phyloP scores from a whole-genome alignment of 2,797 vertebrate species.

The Poecile montanus region DNA sequence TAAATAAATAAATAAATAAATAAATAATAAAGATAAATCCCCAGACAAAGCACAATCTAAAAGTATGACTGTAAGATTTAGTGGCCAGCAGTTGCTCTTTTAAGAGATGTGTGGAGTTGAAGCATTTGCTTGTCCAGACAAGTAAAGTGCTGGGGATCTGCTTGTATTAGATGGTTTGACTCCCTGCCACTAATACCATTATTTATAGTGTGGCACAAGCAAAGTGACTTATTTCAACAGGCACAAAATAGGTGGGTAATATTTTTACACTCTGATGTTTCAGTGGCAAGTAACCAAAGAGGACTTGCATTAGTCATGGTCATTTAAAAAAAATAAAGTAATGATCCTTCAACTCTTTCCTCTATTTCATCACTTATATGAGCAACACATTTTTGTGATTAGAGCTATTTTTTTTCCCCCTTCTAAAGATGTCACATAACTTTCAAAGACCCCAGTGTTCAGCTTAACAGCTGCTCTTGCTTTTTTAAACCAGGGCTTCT shows the following conservation, averaged over 20 bases:
- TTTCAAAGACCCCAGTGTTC: constrained; percentile 43
- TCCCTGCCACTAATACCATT: constrained; percentile 27
- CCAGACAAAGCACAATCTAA: neutral
- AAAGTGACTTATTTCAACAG: constrained; percentile 25
- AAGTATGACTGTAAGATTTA: neutral
- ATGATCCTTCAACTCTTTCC: constrained; percentile 13
- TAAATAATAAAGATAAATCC: neutral
- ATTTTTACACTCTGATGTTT: constrained; percentile 59
- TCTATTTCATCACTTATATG: constrained; percentile 19
- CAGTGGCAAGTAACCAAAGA: constrained; percentile 59
- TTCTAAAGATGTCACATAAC: constrained; percentile 40
- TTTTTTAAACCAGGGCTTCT: constrained; percentile 27
- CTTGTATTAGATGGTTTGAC: neutral
- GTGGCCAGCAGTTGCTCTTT: neutral
- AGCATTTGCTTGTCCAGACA: constrained; percentile 36
- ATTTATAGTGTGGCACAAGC: constrained; percentile 44
- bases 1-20: neutral
- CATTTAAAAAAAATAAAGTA: neutral
- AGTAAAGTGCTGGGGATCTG: constrained; percentile 15
- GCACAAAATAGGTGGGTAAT: constrained; percentile 20
- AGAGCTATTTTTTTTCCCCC: neutral
- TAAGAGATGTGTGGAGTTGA: neutral
- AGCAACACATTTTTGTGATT: constrained; percentile 13
- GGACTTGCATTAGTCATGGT: neutral
- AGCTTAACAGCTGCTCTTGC: constrained; percentile 41